phyloP scores from a whole-genome alignment of 2,888 invertebrate genomes.

The Deilephila porcellus region DNA sequence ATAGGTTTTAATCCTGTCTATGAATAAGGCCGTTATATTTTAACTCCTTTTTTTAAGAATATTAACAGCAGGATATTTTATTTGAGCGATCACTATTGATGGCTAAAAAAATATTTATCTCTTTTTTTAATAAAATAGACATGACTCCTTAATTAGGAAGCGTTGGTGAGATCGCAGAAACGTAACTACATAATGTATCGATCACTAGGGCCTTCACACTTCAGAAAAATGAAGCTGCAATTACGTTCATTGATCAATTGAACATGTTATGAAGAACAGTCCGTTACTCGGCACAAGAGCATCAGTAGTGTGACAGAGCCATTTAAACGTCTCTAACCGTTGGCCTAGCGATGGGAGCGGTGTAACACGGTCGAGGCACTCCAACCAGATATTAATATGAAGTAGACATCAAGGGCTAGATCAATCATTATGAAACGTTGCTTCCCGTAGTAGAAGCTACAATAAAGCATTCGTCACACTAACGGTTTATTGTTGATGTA shows the following conservation, averaged over 20 bases:
- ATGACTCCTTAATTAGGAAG: too few relatives aligned
- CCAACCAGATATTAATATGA: constrained; percentile 34
- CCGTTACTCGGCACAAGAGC: constrained; percentile 72
- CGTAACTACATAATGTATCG: background rate
- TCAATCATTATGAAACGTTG: constrained; percentile 30
- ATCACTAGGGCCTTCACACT: background rate
- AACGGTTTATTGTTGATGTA: constrained; percentile 36
- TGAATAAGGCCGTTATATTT: too few relatives aligned
- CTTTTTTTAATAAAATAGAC: too few relatives aligned
- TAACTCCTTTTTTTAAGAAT: too few relatives aligned
- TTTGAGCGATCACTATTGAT: too few relatives aligned
- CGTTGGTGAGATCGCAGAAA: too few relatives aligned
- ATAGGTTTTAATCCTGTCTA: too few relatives aligned
- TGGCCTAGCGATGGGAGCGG: constrained; percentile 58
- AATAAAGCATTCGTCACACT: constrained; percentile 40
- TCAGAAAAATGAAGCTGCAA: constrained; percentile 33
- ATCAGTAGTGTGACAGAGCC: constrained; percentile 72
- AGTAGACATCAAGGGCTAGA: constrained; percentile 29
- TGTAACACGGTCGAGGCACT: constrained; percentile 65
- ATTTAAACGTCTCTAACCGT: constrained; percentile 79
- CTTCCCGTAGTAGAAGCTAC: constrained; percentile 18
- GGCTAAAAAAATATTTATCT: too few relatives aligned
- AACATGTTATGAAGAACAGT: constrained; percentile 71
- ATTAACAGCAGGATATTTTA: too few relatives aligned
- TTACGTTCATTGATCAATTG: constrained; percentile 29